Evolutionary conservation across 2,888 invertebrate genomes (phyloP), one percentile per base, ranked within the genome.

Genomic region (Hoplodrina blanda): DNA sequence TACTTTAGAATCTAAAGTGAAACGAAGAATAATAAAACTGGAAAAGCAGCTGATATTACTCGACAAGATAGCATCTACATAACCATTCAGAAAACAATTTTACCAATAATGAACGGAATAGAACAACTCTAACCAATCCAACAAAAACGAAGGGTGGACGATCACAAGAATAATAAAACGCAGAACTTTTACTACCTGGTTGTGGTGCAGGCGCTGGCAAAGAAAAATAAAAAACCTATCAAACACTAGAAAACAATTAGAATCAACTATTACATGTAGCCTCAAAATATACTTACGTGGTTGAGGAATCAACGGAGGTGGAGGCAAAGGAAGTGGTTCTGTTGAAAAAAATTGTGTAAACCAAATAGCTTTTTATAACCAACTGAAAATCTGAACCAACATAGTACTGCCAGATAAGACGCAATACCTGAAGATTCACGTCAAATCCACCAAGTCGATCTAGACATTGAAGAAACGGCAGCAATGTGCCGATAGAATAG

Each of bases 211-310:
- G 52, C 17, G 13, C 37, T 53, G 17, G 25, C 17, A 44, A 33
- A 52, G 20, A 44, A 33, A 46, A 59, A 8, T 20, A 2, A 17
- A 13, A 30, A 15, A 4, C 7, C 10, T 37, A 20, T 20, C 0
- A 30, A 13, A 44, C 0, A 25, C 7, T 13, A 37, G 20, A 25
- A 17, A 46, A 13, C 10, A 37, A 2, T 37, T 1, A 13, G 41
- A 41, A 41, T 13, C 41, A 41, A 41, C 11, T 41, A 13, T 13
- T 13, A 41, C 13, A 49, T 33, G n/a, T 4, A 49, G 4, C 44
- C n/a, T 15, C 8, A 44, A 52, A 52, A 10, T 57, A 25, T 41
- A 41, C 41, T 41, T 37, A 44, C 54, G 37, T 70, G 53, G 17
- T 19, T 53, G 46, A 30, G 19, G 13, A 59, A 1, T 52, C 17